phyloP scores from a whole-genome alignment of 2,797 vertebrate species.

The Halcyon badia region DNA sequence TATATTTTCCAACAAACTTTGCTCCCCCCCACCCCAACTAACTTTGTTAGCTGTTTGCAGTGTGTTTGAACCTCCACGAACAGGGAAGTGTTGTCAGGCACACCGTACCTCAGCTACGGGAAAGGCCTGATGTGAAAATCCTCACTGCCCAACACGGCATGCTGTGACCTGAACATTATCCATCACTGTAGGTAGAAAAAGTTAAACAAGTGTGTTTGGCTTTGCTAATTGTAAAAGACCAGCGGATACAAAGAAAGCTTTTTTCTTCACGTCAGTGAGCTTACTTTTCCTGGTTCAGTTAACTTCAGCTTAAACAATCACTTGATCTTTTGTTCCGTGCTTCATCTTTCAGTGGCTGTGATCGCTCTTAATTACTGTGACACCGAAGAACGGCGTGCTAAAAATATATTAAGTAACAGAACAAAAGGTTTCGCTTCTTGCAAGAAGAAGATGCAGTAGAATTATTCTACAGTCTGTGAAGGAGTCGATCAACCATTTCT shows the following conservation, averaged over 20 bases:
- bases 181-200: not conserved
- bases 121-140: not conserved
- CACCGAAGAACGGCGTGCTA: not conserved
- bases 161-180: not conserved
- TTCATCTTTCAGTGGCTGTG: conserved; percentile 20
- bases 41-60: not conserved
- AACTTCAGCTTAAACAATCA: conserved; percentile 50
- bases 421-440: not conserved
- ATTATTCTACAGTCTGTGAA: not conserved
- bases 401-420: conserved; percentile 12
- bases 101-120: not conserved
- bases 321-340: not conserved
- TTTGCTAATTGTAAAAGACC: not conserved
- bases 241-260: not conserved
- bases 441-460: not conserved
- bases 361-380: conserved; percentile 37
- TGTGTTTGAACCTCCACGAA: fast-evolving
- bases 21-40: not conserved
- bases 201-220: not conserved
- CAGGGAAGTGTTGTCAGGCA: not conserved
- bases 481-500: not conserved
- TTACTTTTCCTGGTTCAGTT: conserved; percentile 30
- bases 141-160: not conserved
- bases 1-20: not conserved
- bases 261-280: not conserved